Base-by-base conservation (phyloP, 2,888 invertebrate genomes). In the Leptinotarsa peninsularis region DNA sequence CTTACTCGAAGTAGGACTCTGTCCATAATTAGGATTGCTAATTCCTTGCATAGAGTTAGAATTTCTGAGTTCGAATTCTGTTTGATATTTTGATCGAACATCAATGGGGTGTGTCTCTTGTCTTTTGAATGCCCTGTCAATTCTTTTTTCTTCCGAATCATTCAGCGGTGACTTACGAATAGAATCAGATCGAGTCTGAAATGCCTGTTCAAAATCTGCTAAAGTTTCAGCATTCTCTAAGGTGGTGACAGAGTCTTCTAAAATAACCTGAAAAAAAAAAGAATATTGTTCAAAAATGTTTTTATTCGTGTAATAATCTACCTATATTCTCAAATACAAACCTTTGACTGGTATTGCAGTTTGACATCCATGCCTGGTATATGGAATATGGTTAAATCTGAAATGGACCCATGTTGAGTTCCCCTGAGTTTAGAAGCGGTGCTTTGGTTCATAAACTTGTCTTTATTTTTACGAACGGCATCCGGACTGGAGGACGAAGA, bases 341-440 rank as follows among this genome's bases (percentile, higher is more conserved):
- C 88, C 81, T 88, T 89, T 0, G 88, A 88, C 74, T 87, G 88
- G 79, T 89, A 89, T 73, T 88, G 87, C 33, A 89, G 79, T 80
- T 88, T 88, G 50, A 97, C 95, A 87, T 97, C 96, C 81, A 98
- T 90, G 0, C 97, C 97, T 3, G 97, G 97, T 86, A 97, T 96
- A 81, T 96, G 93, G 88, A 97, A 97, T 77, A 96, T 94, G 4
- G 97, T 97, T 77, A 95, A 90, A 88, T 97, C 96, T 0, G 93
- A 90, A 71, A 93, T 86, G 76, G 83, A 87, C 49, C 78, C 80
- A 85, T 87, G 88, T 21, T 80, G 89, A 81, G 85, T 89, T 70
- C 81, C 86, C 84, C 87, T 80, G 82, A 88, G 77, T 81, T 85
- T 86, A 77, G 83, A 87, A 21, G 85, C 83, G 71, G 86, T 86